Evolutionary conservation across 2,888 invertebrate genomes (phyloP), one percentile per base, ranked within the genome.

Genomic region (Lycocerus yunnanus): DNA sequence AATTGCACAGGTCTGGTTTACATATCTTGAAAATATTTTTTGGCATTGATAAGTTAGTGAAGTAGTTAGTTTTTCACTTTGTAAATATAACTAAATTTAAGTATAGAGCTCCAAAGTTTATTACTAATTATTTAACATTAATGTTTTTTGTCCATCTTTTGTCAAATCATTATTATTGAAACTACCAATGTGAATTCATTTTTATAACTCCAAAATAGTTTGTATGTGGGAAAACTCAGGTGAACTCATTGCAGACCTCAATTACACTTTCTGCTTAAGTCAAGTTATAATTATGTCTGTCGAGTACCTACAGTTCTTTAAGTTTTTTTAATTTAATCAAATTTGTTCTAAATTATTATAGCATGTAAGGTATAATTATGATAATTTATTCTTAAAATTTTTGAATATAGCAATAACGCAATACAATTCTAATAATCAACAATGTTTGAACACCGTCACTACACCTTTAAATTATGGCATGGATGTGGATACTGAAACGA

Each of bases 401-500:
- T 15, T 68, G 43, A 16, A 16, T 80, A n/a, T 67, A 80, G 81
- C 80, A 58, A 80, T 81, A 24, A 79, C 80, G 10, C 81, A 81
- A 69, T 81, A 81, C 60, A 78, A 77, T 66, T 75, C 78, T 9
- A 77, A 75, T 58, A 73, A 78, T 59, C 80, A 80, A 70, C 77
- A 75, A 43, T 77, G 78, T 68, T 75, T 78, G 58, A 75, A 73
- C 15, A 75, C 72, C n/a, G 58, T 78, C 58, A 76, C 75, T 70
- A 87, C 89, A 69, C 87, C 86, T 77, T 90, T 92, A 80, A 93
- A 92, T 85, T 92, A 92, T 80, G 92, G 92, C 81, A 94, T 97
- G 90, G 97, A 99, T 87, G 94, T 99, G 79, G 98, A 99, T 88
- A 97, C 97, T 8, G 97, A 97, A 89, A 99, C 0, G 99, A 99